phyloP scores from a whole-genome alignment of 2,797 vertebrate species.

The Myotis vivesi region DNA sequence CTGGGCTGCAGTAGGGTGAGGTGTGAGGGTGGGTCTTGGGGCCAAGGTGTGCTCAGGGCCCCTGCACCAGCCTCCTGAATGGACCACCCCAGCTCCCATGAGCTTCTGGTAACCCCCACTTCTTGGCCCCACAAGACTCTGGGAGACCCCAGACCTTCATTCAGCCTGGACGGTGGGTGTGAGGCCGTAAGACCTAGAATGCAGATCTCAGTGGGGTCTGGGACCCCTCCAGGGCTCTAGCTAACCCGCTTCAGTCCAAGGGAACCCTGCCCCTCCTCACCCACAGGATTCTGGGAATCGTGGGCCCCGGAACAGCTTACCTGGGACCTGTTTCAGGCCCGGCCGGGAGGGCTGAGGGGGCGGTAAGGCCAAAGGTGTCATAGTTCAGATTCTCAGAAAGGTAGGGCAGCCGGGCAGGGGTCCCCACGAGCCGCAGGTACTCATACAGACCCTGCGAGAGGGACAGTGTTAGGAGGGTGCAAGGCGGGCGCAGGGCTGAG shows the following conservation, averaged over 20 bases:
- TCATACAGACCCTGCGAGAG: conserved; percentile 78
- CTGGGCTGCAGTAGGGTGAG: conserved; percentile 77
- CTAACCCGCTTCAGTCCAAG: accelerated
- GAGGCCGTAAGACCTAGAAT: neutral
- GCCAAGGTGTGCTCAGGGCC: neutral
- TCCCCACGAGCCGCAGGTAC: conserved; percentile 67
- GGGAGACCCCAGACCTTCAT: neutral
- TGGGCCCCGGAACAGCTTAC: conserved; percentile 6
- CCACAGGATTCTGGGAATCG: neutral
- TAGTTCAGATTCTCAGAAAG: conserved; percentile 59
- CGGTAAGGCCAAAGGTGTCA: conserved; percentile 73
- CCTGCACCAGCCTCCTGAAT: too few species aligned
- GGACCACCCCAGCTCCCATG: neutral
- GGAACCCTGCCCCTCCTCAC: neutral
- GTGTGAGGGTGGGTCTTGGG: neutral
- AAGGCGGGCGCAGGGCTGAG: accelerated
- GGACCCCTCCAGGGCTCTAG: neutral
- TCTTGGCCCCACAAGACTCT: conserved; percentile 55
- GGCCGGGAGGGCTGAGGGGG: neutral
- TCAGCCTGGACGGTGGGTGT: neutral
- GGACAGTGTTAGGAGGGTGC: accelerated
- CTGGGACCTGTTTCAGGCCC: conserved; percentile 51
- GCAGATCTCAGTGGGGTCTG: neutral
- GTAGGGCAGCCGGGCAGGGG: neutral
- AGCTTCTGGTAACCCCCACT: neutral